Base-by-base conservation (phyloP, 2,888 invertebrate species). In the Metopia argyrocephala region DNA sequence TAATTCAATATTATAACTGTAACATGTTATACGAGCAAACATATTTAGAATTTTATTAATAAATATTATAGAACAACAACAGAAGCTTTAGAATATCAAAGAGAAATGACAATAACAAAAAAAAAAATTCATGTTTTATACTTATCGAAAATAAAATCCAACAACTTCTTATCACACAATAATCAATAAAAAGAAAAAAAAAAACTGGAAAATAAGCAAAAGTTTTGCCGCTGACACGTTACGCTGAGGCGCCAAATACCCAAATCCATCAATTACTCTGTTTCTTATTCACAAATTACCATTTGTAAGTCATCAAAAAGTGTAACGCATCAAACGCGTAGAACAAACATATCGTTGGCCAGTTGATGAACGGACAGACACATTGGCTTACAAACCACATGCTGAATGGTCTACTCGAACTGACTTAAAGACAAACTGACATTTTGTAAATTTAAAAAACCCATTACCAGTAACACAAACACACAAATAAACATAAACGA, bases 221-320 rank as follows among this genome's bases (percentile, higher is more conserved):
- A 61, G 52, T 65, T 15, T 74, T 78, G 71, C 68, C 65, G 83
- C 84, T 85, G 85, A 86, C 83, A 86, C 82, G 38, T 38, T 59
- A 75, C 27, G 4, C 1, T 28, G 84, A 86, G 88, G 89, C 88
- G 89, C 89, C 89, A 86, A 84, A 83, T 85, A 78, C 65, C 65
- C 81, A 75, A 88, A 88, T 88, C 88, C 88, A 88, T 89, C 88
- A 88, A 88, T 89, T 89, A 88, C 83, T 85, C 83, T 85, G 84
- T 85, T 65, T 38, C 64, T 64, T 68, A 45, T 46, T 66, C 56
- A 85, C 85, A 87, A 87, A 87, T 87, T 87, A 86, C 85, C 85
- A 84, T 85, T n/a, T 85, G 86, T 87, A 86, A 87, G 85, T 84
- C 84, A 85, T 86, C 85, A 87, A 85, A 38, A 85, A 85, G 57